These are phyloP conservation scores for Lysandra bellargus DNA, from an alignment of 2,888 invertebrate genomes.

Conservation along the genomic window DNA sequence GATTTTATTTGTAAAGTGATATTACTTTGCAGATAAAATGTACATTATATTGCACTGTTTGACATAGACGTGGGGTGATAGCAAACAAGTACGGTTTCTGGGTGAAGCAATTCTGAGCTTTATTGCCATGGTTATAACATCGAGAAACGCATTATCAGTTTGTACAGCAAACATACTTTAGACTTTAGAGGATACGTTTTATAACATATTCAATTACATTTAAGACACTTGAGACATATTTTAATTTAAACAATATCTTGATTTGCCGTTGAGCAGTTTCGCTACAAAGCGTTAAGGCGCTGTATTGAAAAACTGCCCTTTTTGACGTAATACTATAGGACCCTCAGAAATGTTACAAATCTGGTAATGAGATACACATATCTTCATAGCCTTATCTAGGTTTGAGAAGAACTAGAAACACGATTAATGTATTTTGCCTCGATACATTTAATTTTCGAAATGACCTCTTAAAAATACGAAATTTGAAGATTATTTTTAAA, in stretches of 20 bases:
- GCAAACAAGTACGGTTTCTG: not conserved
- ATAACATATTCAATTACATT: slow-evolving; percentile 9
- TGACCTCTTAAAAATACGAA: no score
- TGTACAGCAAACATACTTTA: not conserved
- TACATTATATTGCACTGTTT: slow-evolving; percentile 23
- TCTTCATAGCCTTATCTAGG: no score
- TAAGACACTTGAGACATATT: not conserved
- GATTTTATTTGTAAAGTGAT: slow-evolving; percentile 22
- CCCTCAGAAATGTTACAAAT: no score
- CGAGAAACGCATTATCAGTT: not conserved
- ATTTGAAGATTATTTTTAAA: no score
- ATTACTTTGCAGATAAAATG: slow-evolving; percentile 23
- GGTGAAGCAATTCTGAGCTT: not conserved
- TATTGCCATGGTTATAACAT: not conserved
- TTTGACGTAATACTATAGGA: no score
- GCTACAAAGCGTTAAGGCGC: no score
- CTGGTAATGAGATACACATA: no score
- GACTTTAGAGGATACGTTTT: not conserved
- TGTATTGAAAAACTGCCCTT: no score
- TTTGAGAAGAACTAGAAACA: no score
- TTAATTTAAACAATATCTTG: not conserved
- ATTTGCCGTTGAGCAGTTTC: no score
- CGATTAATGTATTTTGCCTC: no score
- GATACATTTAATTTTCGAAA: no score
- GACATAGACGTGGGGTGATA: slow-evolving; percentile 2